Percentiles rank a stretch among this genome's conserved stretches.
Evolutionary conservation across 2,888 invertebrate genomes (phyloP).

Genomic region (Meganola albula): DNA sequence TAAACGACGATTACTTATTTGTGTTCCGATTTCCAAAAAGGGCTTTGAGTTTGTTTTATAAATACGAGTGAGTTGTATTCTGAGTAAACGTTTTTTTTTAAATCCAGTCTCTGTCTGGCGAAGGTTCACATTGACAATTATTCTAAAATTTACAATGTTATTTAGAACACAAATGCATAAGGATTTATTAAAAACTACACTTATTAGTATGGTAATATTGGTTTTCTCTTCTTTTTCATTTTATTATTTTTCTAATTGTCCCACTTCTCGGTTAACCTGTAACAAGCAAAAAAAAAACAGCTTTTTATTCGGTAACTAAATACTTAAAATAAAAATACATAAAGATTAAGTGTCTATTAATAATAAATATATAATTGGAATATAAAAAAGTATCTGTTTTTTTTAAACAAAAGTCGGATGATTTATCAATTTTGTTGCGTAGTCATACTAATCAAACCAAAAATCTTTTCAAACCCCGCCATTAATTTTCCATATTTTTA

Average conservation of each 20-base stretch:
- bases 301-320: no score
- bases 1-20: slow-evolving; percentile 67
- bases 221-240: slow-evolving; percentile 74
- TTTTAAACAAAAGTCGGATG: no score
- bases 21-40: slow-evolving; percentile 53
- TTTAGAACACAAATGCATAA: slow-evolving; percentile 27
- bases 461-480: slow-evolving; percentile 32
- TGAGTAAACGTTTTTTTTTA: slow-evolving; percentile 24
- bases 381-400: no score
- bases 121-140: slow-evolving; percentile 28
- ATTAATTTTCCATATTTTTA: slow-evolving; percentile 63
- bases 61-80: slow-evolving; percentile 36
- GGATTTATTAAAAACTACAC: slow-evolving; percentile 11
- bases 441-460: no score
- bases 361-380: no score
- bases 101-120: slow-evolving; percentile 61
- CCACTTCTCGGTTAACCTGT: slow-evolving; percentile 37
- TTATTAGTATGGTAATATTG: slow-evolving; percentile 25
- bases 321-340: no score
- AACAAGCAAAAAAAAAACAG: slow-evolving; percentile 37
- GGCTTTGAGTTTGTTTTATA: slow-evolving; percentile 38
- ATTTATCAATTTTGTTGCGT: no score
- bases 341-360: no score
- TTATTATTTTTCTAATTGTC: slow-evolving; percentile 36
- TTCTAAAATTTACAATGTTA: no score